These are phyloP conservation scores for Parapristionchus giblindavisi DNA, from an alignment of 2,888 invertebrate species.

Conservation along the genomic window DNA sequence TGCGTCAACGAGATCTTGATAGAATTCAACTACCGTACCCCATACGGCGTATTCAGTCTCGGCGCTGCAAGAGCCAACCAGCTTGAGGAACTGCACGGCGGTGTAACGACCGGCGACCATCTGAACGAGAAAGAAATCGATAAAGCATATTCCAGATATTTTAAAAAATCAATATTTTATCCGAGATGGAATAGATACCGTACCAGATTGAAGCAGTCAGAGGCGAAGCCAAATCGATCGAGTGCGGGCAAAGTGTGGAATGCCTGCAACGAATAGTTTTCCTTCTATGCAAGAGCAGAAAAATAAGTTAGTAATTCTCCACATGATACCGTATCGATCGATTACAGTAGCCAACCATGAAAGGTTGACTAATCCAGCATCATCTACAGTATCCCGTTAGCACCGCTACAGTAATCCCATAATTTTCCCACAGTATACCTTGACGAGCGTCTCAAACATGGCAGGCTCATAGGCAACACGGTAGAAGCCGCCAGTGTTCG, in stretches of 20 bases:
- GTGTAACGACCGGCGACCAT: slow-evolving; percentile 82
- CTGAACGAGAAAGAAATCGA: slow-evolving; percentile 35
- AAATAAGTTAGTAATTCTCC: background rate
- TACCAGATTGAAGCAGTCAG: slow-evolving; percentile 89
- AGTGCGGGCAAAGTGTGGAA: slow-evolving; percentile 78
- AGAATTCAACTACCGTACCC: slow-evolving; percentile 77
- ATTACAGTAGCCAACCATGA: background rate
- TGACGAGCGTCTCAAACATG: slow-evolving; percentile 48
- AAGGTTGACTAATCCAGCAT: background rate
- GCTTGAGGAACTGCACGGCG: slow-evolving; percentile 82
- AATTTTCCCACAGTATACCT: too few relatives aligned
- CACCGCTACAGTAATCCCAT: too few relatives aligned
- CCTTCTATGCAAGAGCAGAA: background rate
- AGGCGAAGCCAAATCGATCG: slow-evolving; percentile 87
- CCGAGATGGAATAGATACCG: slow-evolving; percentile 46
- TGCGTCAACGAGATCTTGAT: too few relatives aligned
- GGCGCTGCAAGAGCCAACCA: slow-evolving; percentile 82
- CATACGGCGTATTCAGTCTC: slow-evolving; percentile 91
- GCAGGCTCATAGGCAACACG: slow-evolving; percentile 76
- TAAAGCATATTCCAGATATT: background rate
- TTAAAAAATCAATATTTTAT: background rate
- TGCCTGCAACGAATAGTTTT: background rate
- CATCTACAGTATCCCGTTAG: background rate
- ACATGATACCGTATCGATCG: background rate
- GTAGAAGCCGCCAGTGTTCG: slow-evolving; percentile 87